Conservation (phyloP, 2,113 vertebrate genomes). For the Ailuropoda melanoleuca region DNA sequence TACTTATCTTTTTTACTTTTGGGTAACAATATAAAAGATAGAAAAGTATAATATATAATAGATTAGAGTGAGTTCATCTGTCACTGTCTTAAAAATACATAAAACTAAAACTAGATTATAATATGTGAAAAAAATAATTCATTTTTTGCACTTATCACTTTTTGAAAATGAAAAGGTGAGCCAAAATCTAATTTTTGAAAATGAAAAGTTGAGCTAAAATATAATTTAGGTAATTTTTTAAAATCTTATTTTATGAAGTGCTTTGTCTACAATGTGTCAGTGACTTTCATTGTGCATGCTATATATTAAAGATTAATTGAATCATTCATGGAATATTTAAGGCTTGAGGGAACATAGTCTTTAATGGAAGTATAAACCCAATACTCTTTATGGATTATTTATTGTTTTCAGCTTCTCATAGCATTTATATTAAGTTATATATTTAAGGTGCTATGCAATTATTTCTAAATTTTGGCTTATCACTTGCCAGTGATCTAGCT, state of each 20-base stretch:
- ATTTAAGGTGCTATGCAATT: neutral
- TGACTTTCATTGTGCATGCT: neutral
- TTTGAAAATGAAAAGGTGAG: neutral
- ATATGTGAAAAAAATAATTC: neutral
- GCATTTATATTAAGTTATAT: neutral
- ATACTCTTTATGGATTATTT: constrained; percentile 29
- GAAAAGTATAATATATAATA: neutral
- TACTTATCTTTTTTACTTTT: neutral
- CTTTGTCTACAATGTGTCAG: neutral
- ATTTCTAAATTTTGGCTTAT: constrained; percentile 29
- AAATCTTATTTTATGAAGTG: neutral
- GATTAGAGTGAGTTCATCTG: neutral
- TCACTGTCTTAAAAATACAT: neutral
- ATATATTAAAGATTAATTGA: constrained; percentile 34
- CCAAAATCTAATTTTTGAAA: neutral
- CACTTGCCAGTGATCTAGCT: neutral
- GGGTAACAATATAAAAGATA: constrained; percentile 21
- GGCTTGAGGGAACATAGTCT: neutral
- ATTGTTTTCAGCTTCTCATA: constrained; percentile 32
- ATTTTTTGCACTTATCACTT: neutral
- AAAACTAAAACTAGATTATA: neutral
- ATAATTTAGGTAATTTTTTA: neutral
- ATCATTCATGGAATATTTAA: constrained; percentile 48
- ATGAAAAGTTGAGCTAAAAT: neutral
- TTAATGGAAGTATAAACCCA: constrained; percentile 12